Evolutionary conservation across 2,888 invertebrate species (phyloP).

Genomic region (Lomographa bimaculata): DNA sequence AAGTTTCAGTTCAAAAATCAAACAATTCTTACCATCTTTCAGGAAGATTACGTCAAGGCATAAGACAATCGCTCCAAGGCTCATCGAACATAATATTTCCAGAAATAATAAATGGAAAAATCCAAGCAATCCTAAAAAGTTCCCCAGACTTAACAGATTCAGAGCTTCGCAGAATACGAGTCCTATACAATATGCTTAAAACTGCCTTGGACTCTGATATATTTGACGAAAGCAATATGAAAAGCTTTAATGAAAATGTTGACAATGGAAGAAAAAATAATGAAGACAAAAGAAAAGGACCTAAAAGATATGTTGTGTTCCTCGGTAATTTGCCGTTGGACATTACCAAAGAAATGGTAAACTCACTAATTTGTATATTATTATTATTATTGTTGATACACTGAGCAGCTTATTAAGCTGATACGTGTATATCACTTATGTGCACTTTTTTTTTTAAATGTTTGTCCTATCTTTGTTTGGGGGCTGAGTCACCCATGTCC

Average conservation of each 20-base stretch:
- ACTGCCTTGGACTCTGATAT: constrained; percentile 31
- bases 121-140: constrained; percentile 53
- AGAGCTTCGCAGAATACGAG: constrained; percentile 61
- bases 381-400: no score
- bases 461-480: no score
- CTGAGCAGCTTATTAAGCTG: no score
- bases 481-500: no score
- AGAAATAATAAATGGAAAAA: constrained; percentile 62
- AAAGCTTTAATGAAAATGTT: constrained; percentile 31
- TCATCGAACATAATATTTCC: constrained; percentile 52
- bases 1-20: no score
- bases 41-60: constrained; percentile 65
- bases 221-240: constrained; percentile 23
- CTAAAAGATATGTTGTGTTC: constrained; percentile 77
- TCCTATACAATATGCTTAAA: constrained; percentile 68
- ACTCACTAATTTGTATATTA: no score
- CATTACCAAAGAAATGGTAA: constrained; percentile 61
- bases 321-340: constrained; percentile 69
- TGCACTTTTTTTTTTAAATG: no score
- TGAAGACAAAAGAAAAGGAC: constrained; percentile 33
- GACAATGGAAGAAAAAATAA: constrained; percentile 20
- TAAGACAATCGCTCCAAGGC: constrained; percentile 58
- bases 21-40: no score
- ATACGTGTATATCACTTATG: no score
- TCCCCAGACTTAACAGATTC: constrained; percentile 48